phyloP scores from a whole-genome alignment of 2,797 vertebrate species.

The Clarias pachynema region DNA sequence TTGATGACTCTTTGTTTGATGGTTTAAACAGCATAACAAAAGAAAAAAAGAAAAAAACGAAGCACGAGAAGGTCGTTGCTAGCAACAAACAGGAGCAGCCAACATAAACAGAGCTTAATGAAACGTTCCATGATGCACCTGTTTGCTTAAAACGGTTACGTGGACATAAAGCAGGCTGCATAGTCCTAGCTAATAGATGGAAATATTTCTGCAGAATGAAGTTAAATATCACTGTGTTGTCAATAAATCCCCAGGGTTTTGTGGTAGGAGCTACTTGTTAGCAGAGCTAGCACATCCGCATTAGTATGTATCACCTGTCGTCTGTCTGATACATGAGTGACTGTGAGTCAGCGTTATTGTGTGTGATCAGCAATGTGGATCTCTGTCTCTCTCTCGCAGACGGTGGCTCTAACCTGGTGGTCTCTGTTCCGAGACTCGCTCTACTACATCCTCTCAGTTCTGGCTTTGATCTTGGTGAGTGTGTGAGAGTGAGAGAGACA shows the following conservation, averaged over 20 bases:
- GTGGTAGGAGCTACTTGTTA: not conserved
- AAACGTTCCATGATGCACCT: not conserved
- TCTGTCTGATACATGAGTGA: constrained; percentile 1
- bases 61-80: not conserved
- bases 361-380: constrained; percentile 12
- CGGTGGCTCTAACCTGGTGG: constrained; percentile 79
- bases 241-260: not conserved
- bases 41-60: not conserved
- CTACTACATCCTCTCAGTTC: constrained; percentile 78
- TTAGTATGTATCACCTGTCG: not conserved
- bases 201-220: not conserved
- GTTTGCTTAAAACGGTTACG: not conserved
- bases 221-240: not conserved
- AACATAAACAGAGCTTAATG: not conserved
- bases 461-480: constrained; percentile 79
- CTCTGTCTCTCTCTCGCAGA: constrained; percentile 59
- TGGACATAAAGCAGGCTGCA: not conserved
- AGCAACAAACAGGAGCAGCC: not conserved
- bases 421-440: constrained; percentile 77
- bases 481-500: not conserved
- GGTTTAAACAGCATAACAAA: not conserved
- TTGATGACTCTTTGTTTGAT: not conserved
- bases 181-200: not conserved
- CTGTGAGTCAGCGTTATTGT: constrained; percentile 9
- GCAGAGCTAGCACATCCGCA: not conserved